These are phyloP conservation scores for Kradibia gibbosae DNA, from an alignment of 1,140 invertebrate genomes.

Conservation along the genomic window DNA sequence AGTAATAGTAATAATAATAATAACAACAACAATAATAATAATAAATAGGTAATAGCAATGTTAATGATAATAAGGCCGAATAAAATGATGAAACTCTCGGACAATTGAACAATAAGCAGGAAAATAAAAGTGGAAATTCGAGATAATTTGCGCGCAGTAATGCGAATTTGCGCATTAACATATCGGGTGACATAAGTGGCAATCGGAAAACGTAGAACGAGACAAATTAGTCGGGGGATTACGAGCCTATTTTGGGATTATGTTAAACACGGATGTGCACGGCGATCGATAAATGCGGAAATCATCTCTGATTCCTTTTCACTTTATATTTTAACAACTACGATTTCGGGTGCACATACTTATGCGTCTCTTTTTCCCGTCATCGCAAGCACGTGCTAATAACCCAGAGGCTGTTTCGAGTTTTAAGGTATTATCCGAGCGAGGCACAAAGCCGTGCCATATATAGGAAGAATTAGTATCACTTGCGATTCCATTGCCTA, in stretches of 20 bases:
- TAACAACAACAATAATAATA: too few relatives aligned
- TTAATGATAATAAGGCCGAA: constrained; percentile 30
- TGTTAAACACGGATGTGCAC: constrained; percentile 51
- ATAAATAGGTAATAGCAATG: too few relatives aligned
- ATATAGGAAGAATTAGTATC: constrained; percentile 7
- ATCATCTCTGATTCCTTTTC: background rate
- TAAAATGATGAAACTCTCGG: constrained; percentile 7
- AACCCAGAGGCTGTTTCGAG: background rate
- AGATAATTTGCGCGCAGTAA: background rate
- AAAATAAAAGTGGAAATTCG: constrained; percentile 32
- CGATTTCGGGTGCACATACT: background rate
- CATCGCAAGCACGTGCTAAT: background rate
- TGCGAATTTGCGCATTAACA: constrained; percentile 21
- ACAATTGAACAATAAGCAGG: background rate
- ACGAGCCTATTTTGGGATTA: constrained; percentile 53
- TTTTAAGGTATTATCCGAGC: background rate
- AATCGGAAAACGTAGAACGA: constrained; percentile 3
- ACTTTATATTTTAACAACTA: background rate
- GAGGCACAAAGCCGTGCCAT: background rate
- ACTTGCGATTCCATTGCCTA: background rate
- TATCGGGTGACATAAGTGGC: background rate
- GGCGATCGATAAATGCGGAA: background rate
- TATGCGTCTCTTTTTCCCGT: background rate
- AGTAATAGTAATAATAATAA: too few relatives aligned
- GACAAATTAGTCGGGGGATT: constrained; percentile 48